phyloP scores from a whole-genome alignment of 2,113 vertebrate genomes.

The Entomyzon cyanotis region DNA sequence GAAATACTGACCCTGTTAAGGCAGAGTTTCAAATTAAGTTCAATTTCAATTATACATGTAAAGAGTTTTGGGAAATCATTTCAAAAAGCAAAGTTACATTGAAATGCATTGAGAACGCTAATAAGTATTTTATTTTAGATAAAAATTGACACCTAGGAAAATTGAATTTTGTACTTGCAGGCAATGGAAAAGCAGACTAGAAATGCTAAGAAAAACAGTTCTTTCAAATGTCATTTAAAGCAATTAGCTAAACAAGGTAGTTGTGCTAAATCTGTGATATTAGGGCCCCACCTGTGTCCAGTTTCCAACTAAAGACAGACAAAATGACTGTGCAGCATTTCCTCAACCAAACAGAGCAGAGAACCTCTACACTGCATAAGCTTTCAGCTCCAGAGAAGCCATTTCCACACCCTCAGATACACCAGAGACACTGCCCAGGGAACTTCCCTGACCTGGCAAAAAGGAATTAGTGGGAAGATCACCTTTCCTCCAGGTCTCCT shows the following conservation, averaged over 20 bases:
- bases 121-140: slow-evolving; percentile 24
- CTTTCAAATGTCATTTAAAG: neutral
- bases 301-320: neutral
- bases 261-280: neutral
- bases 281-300: neutral
- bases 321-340: fast-evolving
- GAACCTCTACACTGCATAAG: neutral
- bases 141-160: slow-evolving; percentile 25
- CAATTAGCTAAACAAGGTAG: neutral
- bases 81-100: neutral
- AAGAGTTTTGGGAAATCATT: slow-evolving; percentile 22
- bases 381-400: neutral
- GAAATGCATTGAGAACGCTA: slow-evolving; percentile 24
- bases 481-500: neutral
- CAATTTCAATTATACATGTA: slow-evolving; percentile 18
- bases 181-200: neutral
- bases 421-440: neutral
- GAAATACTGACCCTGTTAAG: neutral
- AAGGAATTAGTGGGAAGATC: neutral
- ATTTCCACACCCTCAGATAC: neutral
- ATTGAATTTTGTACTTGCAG: slow-evolving; percentile 17
- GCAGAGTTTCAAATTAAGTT: slow-evolving; percentile 1
- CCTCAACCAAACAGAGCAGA: neutral
- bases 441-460: neutral
- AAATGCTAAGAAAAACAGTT: neutral